Evolutionary conservation across 2,113 vertebrate species (phyloP).

Genomic region (Tauraco erythrolophus): DNA sequence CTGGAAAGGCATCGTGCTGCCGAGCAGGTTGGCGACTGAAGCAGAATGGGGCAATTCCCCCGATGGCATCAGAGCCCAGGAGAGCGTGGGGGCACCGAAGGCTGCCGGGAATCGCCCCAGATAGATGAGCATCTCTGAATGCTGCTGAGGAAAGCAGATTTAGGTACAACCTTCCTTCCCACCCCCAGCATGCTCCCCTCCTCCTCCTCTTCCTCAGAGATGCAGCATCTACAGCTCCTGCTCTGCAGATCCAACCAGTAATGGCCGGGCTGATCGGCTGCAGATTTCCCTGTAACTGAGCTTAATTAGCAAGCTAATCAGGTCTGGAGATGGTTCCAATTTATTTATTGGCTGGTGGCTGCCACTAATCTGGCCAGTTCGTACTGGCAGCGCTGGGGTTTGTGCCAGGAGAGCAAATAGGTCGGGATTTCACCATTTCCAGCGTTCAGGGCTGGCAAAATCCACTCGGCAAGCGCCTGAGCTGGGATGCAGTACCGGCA

Average conservation of each 20-base stretch:
- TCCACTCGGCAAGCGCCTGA: accelerated
- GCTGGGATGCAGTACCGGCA: accelerated
- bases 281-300: slow-evolving; percentile 64
- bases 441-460: not conserved
- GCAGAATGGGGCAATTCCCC: not conserved
- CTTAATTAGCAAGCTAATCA: slow-evolving; percentile 72
- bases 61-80: accelerated
- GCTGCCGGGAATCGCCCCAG: accelerated
- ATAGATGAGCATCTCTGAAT: accelerated
- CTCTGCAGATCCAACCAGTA: slow-evolving; percentile 23
- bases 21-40: not conserved
- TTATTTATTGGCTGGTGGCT: slow-evolving; percentile 61
- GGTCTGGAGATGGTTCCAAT: slow-evolving; percentile 64
- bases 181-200: not conserved
- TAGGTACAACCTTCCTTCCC: not conserved
- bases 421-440: not conserved
- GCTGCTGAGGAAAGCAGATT: not conserved
- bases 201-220: not conserved
- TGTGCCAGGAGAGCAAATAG: slow-evolving; percentile 16
- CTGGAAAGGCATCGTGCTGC: not conserved
- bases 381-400: not conserved
- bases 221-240: not conserved
- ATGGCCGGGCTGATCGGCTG: slow-evolving; percentile 42
- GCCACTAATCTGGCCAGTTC: slow-evolving; percentile 50
- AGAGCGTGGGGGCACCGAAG: accelerated